Base-by-base conservation (phyloP, 2,113 vertebrate species). In the Scytalopus superciliaris region DNA sequence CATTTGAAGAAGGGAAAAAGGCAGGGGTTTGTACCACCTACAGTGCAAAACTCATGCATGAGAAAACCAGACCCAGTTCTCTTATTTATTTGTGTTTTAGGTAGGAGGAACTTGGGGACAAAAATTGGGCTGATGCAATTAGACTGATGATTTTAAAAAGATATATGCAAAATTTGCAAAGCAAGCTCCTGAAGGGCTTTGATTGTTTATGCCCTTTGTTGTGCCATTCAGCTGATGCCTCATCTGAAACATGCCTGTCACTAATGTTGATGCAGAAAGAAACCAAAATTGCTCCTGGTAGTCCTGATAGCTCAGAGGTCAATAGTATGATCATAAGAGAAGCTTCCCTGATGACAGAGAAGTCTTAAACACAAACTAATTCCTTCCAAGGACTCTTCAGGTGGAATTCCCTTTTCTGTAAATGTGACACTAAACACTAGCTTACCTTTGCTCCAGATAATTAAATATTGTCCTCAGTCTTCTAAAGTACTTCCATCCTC, bases 201-300 rank as follows among this genome's bases (percentile, higher is more conserved):
- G 78, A 87, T 77, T 91, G 19, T 90, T 95, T 96, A 83, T 93
- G 63, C 68, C 31, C 67, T 94, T 97, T 94, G 55, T 91, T 94
- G 39, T 96, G 67, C 59, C 1, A 1, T 91, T 94, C 68, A 93
- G 57, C 23, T 79, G 70, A 40, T 76, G 49, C 31, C 78, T 95
- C 69, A 63, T 68, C 50, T 0, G 1, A 87, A 93, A 63, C 50
- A 67, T 0, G 1, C 10, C 42, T 84, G 69, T 84, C 1, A 0
- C 19, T 85, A 42, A 33, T 1, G 1, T 12, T 49, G 47, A 75
- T 25, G 28, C 14, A 74, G 72, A 85, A 84, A 57, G 49, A 59
- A 93, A 17, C 9, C 7, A 2, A 21, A 83, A 88, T 56, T 88
- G 16, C 50, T 88, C 27, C 33, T 8, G 10, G 30, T 74, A 70